Percentiles rank a stretch among this genome's conserved stretches.
These are phyloP conservation scores for Atrichornis clamosus DNA, from an alignment of 2,113 vertebrate species.

Conservation along the genomic window DNA sequence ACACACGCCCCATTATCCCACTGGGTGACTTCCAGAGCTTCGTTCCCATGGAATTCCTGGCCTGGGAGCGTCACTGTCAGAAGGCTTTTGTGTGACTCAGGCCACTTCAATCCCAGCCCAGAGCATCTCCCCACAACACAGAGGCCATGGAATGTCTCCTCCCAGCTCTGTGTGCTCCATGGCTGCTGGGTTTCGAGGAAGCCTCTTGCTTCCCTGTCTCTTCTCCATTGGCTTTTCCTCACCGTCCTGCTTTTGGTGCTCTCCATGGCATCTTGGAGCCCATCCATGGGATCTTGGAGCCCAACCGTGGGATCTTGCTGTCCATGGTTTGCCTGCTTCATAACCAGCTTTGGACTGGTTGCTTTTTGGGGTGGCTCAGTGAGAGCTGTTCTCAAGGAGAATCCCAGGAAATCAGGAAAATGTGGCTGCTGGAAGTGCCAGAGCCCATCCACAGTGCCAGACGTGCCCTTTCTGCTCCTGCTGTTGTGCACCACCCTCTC, in stretches of 20 bases:
- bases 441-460: background rate
- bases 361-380: background rate
- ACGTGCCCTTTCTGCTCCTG: accelerated
- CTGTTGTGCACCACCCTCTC: background rate
- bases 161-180: background rate
- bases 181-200: background rate
- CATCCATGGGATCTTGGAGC: background rate
- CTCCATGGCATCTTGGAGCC: background rate
- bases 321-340: background rate
- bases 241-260: background rate
- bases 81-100: constrained; percentile 26
- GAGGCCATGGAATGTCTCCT: background rate
- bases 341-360: background rate
- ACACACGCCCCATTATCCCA: background rate
- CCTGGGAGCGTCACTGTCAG: background rate
- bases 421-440: background rate
- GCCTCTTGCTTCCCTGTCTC: background rate
- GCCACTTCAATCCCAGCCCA: background rate
- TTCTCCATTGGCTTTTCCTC: background rate
- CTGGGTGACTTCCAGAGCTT: background rate
- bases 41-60: background rate
- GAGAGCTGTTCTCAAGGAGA: background rate
- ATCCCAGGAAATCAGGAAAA: background rate
- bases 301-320: background rate
- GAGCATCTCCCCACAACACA: background rate